Evolutionary conservation across 37 sponge, comb jelly and placozoan genomes (phyloP), one percentile per base, ranked within the genome.

Genomic region (Oopsacas minuta): DNA sequence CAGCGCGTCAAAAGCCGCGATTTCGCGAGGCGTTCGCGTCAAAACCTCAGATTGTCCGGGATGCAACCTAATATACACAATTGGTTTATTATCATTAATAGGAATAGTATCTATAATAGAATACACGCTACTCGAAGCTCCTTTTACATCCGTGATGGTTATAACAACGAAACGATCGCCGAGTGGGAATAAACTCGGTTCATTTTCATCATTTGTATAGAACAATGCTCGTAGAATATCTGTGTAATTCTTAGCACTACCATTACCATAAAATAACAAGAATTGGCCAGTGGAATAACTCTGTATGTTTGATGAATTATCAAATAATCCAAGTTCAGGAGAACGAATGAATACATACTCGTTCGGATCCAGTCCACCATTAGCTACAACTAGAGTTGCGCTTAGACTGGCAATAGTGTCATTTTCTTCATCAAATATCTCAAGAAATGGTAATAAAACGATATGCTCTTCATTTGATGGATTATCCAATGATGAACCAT

Each of bases 131-230:
- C 75, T 61, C 22, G 75, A 25, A 10, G 75, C 75, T 7, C 75
- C 75, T 61, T 3, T 5, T 3, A 61, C 75, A 61, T 61, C 75
- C 28, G 28, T 61, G 1, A 61, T 25, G 1, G 20, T n/a, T 32
- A 61, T 25, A 25, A 10, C 1, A 32, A 61, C 7, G 30, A 25
- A 61, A 5, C 75, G 75, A 61, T n/a, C 75, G 5, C 75, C 75
- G 3, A 61, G 30, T 5, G 20, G 20, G 22, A 20, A 61, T 12
- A 61, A n/a, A n/a, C 28, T 61, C 22, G 75, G 75, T n/a, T 61
- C 75, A 61, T 61, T 12, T n/a, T 61, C 75, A 61, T 61, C 75
- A 61, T 61, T 61, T 3, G 75, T 61, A 61, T 61, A 61, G 17
- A 61, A 12, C 5, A 61, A 3, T 10, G 28, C 75, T 5, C 75